Evolutionary conservation across 2,113 vertebrate genomes (phyloP).

Genomic region (Gorsachius goisagi): DNA sequence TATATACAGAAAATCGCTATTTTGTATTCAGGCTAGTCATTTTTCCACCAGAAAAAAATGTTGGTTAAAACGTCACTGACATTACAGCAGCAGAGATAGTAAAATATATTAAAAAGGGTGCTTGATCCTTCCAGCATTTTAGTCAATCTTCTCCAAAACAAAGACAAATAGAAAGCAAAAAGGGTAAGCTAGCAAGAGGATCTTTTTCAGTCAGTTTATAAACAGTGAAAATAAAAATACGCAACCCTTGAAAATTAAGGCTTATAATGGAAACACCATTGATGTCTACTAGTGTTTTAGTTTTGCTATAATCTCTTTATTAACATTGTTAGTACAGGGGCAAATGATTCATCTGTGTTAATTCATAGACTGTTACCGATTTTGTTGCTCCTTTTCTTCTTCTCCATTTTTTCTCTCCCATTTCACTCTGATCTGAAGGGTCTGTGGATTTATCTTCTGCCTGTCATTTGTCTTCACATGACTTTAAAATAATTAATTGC

Average conservation of each 20-base stretch:
- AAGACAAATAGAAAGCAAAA: not conserved
- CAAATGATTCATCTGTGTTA: not conserved
- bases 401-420: slow-evolving; percentile 52
- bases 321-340: not conserved
- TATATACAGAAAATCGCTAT: not conserved
- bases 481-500: slow-evolving; percentile 96
- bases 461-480: slow-evolving; percentile 87
- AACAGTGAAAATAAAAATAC: slow-evolving; percentile 46
- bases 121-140: slow-evolving; percentile 11
- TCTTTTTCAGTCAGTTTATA: not conserved
- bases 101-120: not conserved
- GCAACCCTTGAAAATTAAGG: not conserved
- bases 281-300: not conserved
- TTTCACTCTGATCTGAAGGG: slow-evolving; percentile 69
- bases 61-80: not conserved
- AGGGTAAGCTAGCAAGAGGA: not conserved
- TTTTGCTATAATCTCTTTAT: not conserved
- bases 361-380: slow-evolving; percentile 48
- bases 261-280: not conserved
- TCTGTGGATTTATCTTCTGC: slow-evolving; percentile 85
- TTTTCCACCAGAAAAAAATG: not conserved
- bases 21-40: rapidly evolving
- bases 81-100: not conserved
- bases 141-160: not conserved
- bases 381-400: slow-evolving; percentile 48